Evolutionary conservation across 2,113 vertebrate species (phyloP).

Genomic region (Malurus alboscapulatus): DNA sequence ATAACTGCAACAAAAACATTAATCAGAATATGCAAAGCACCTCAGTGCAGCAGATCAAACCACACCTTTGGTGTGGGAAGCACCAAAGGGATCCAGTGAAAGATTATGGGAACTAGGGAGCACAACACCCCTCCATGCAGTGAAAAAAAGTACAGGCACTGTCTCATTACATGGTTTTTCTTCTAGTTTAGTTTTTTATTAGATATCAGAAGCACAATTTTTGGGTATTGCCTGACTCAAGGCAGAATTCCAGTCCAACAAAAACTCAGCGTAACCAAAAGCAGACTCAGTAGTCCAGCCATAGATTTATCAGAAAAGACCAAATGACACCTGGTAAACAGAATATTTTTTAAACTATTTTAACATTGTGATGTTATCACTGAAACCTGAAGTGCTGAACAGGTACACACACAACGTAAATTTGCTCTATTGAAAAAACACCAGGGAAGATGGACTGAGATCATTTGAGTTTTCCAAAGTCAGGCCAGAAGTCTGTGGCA

Average conservation of each 20-base stretch:
- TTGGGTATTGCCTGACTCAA: not conserved
- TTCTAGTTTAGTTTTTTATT: not conserved
- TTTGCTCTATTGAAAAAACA: not conserved
- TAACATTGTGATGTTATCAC: not conserved
- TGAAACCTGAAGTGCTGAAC: not conserved
- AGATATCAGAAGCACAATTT: not conserved
- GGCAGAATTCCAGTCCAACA: not conserved
- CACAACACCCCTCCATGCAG: not conserved
- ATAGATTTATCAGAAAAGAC: not conserved
- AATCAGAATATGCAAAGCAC: not conserved
- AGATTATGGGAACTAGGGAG: not conserved
- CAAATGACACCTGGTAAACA: not conserved
- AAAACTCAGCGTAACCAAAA: not conserved
- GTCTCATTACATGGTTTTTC: not conserved
- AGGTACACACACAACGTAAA: not conserved
- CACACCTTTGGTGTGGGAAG: not conserved
- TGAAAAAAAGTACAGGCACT: not conserved
- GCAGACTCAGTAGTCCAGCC: not conserved
- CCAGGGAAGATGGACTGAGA: not conserved
- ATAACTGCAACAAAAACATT: constrained; percentile 81
- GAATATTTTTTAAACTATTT: not conserved
- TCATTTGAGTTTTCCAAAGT: not conserved
- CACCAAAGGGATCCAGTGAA: not conserved
- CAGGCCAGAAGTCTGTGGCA: not conserved
- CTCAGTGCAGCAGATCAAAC: not conserved